Conservation (phyloP, 2,888 invertebrate species). For the Torymus texanus region DNA sequence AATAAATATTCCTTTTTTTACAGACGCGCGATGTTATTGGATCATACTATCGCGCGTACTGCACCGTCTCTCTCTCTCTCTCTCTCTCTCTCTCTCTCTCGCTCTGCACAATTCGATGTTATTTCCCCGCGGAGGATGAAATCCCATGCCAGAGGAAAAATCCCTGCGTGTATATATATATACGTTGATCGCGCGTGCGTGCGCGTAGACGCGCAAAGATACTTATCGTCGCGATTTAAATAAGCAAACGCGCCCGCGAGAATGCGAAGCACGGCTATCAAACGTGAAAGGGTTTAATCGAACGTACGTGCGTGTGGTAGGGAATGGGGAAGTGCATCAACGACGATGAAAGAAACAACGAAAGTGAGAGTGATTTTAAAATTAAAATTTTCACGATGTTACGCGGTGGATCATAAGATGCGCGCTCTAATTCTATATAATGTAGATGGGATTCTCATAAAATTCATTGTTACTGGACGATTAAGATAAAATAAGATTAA, state of each 20-base stretch:
- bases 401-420: too few species aligned
- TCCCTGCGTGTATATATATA: background rate
- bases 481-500: too few species aligned
- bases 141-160: constrained; percentile 13
- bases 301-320: background rate
- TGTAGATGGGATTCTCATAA: too few species aligned
- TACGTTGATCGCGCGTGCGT: background rate
- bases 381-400: too few species aligned
- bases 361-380: background rate
- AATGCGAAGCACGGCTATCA: constrained; percentile 13
- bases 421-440: too few species aligned
- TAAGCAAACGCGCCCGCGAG: constrained; percentile 40
- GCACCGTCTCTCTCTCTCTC: too few species aligned
- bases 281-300: constrained; percentile 42
- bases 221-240: constrained; percentile 46
- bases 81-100: too few species aligned
- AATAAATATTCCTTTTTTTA: constrained; percentile 42
- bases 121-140: constrained; percentile 26
- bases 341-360: background rate
- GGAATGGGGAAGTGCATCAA: constrained; percentile 1
- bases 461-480: too few species aligned
- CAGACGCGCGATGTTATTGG: constrained; percentile 38
- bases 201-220: constrained; percentile 9
- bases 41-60: constrained; percentile 38
- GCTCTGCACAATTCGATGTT: constrained; percentile 37